Percentiles rank a stretch among this genome's conserved stretches.
These are phyloP conservation scores for Marisa cornuarietis DNA, from an alignment of 1,140 invertebrate genomes.

Conservation along the genomic window DNA sequence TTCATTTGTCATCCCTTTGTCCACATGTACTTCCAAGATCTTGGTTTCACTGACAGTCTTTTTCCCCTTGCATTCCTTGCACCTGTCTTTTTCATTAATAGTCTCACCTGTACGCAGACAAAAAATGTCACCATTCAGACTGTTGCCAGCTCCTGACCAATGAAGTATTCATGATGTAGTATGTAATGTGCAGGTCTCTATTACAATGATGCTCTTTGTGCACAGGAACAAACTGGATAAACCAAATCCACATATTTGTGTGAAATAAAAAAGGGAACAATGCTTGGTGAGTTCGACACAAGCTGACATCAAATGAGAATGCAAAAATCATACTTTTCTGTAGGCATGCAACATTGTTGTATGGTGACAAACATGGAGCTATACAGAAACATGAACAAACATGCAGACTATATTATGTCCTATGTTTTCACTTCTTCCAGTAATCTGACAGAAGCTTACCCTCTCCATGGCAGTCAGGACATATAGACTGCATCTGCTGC, in stretches of 20 bases:
- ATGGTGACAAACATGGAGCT: no score
- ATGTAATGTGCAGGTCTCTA: not conserved
- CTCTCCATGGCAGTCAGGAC: constrained; percentile 87
- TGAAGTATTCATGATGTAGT: not conserved
- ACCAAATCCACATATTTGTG: no score
- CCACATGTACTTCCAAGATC: constrained; percentile 97
- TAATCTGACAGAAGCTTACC: constrained; percentile 71
- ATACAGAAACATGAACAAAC: not conserved
- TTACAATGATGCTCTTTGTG: no score
- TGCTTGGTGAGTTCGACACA: no score
- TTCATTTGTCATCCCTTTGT: constrained; percentile 96
- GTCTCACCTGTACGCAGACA: constrained; percentile 70
- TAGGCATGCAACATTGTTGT: no score
- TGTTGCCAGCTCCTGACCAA: not conserved
- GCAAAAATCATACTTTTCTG: no score
- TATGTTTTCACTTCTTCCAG: not conserved
- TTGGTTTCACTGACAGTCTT: constrained; percentile 93
- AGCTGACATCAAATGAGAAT: not conserved
- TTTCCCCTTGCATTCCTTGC: constrained; percentile 91
- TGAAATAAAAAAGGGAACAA: no score
- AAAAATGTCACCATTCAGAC: not conserved
- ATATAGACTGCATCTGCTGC: constrained; percentile 94
- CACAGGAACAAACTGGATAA: no score
- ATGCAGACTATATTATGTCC: not conserved
- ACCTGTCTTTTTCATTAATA: constrained; percentile 76